Evolutionary conservation across 2,888 invertebrate genomes (phyloP).

Genomic region (Spilosoma lubricipeda): DNA sequence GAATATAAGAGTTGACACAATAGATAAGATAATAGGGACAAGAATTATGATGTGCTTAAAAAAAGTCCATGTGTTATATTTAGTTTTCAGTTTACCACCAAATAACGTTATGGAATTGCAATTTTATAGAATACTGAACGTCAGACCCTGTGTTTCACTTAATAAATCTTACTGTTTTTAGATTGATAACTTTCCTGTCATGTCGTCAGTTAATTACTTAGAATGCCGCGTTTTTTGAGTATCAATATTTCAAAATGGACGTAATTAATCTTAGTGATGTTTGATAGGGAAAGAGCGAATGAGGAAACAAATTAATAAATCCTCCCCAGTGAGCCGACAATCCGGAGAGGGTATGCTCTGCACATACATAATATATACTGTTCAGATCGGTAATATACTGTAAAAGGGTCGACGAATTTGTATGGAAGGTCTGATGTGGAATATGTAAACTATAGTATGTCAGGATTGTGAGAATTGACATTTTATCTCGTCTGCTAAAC

Average conservation of each 20-base stretch:
- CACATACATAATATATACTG: background rate
- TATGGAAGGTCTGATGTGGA: background rate
- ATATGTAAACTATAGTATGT: background rate
- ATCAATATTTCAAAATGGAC: background rate
- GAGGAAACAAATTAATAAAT: background rate
- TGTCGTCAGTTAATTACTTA: constrained; percentile 12
- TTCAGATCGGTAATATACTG: background rate
- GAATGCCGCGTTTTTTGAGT: background rate
- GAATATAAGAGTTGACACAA: background rate
- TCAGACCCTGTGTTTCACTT: background rate
- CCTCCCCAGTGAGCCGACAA: background rate
- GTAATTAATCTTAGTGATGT: background rate
- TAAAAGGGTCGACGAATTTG: background rate
- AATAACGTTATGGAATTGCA: too few species aligned
- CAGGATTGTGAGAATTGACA: background rate
- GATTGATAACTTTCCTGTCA: constrained; percentile 5
- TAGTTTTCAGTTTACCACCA: too few species aligned
- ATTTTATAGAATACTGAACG: background rate
- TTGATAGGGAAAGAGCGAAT: background rate
- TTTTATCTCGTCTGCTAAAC: background rate
- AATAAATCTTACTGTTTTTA: constrained; percentile 16
- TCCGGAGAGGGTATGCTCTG: background rate
- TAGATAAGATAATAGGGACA: background rate
- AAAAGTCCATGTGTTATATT: too few species aligned
- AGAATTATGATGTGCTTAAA: too few species aligned